Evolutionary conservation across 1,140 invertebrate genomes (phyloP).

Genomic region (Zaprionus gabonicus): DNA sequence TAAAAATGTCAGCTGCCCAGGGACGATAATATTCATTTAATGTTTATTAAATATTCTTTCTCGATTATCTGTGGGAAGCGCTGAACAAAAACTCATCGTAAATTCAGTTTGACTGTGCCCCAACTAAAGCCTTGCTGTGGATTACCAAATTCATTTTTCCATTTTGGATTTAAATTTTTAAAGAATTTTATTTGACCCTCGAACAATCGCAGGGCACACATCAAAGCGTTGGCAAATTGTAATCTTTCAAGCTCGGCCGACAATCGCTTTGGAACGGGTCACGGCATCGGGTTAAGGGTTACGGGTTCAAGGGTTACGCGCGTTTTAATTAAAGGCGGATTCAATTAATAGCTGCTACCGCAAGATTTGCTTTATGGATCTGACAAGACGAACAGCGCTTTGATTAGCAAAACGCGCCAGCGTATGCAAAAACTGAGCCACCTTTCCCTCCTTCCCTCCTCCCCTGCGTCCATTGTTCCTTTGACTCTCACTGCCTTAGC

Average conservation of each 20-base stretch:
- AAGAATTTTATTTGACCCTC: background rate
- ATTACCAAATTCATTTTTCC: background rate
- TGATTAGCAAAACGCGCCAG: slow-evolving; percentile 64
- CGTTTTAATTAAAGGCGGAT: slow-evolving; percentile 69
- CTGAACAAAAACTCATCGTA: background rate
- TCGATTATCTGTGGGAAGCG: no score
- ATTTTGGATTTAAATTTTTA: background rate
- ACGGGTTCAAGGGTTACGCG: slow-evolving; percentile 13
- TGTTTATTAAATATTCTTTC: background rate
- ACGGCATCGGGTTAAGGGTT: slow-evolving; percentile 2
- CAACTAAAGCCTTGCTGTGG: no score
- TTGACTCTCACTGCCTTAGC: background rate
- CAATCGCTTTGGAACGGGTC: background rate
- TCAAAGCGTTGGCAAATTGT: background rate
- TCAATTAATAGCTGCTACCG: slow-evolving; percentile 62
- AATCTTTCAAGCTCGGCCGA: background rate
- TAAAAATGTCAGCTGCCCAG: background rate
- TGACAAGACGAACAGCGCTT: slow-evolving; percentile 42
- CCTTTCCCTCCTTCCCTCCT: no score
- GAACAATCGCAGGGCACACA: background rate
- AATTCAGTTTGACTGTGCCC: no score
- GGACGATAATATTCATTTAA: background rate
- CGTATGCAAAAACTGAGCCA: slow-evolving; percentile 2
- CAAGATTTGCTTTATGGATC: slow-evolving; percentile 41
- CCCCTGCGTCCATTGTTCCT: no score